phyloP scores from a whole-genome alignment of 64 coral and sea anemone species.

The Montipora sp. region DNA sequence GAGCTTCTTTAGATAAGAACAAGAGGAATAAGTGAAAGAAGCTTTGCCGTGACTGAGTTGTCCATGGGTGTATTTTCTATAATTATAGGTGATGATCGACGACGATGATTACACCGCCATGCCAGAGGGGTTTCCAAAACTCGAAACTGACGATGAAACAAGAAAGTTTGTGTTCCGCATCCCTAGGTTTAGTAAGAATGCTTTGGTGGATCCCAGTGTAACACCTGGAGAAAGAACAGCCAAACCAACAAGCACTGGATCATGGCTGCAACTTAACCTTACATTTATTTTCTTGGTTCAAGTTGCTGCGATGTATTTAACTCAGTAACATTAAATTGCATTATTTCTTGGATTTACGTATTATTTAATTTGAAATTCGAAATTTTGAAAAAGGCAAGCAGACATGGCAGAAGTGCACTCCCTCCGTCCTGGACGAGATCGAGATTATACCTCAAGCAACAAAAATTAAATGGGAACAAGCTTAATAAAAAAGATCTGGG shows the following conservation, averaged over 20 bases:
- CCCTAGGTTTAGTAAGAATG: conserved; percentile 13
- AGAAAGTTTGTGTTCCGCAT: conserved; percentile 34
- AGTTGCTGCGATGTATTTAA: neutral
- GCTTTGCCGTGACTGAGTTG: neutral
- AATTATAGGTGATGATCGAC: conserved; percentile 1
- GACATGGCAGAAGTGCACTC: no score
- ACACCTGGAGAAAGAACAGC: neutral
- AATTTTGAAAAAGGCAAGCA: no score
- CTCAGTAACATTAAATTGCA: neutral
- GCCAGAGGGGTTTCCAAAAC: conserved; percentile 13
- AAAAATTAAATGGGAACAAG: no score
- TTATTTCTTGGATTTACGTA: no score
- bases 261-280: conserved; percentile 29
- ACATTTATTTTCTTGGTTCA: neutral
- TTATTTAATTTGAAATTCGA: no score
- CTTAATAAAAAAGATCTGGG: no score
- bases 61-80: neutral
- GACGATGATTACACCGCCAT: conserved; percentile 1
- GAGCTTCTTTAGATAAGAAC: no score
- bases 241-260: neutral
- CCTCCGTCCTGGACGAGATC: no score
- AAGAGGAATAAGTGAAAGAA: no score
- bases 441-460: no score
- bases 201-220: conserved; percentile 25
- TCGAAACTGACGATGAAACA: neutral